Percentiles rank a stretch among this genome's conserved stretches.
Conservation (phyloP, 92 coral and sea anemone species). For the Epizoanthus ramosus region DNA sequence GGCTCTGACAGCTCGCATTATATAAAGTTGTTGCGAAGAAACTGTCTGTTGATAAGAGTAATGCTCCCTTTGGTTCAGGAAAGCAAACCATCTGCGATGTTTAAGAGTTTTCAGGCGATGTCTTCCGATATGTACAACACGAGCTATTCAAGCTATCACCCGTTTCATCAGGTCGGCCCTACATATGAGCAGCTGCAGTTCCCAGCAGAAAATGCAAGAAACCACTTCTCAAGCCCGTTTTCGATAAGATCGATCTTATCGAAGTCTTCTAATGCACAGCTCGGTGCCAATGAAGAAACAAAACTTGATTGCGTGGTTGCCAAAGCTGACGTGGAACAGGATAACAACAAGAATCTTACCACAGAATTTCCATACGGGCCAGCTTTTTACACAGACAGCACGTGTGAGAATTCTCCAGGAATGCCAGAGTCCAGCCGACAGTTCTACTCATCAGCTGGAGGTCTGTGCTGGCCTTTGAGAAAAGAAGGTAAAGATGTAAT, state of each 20-base stretch:
- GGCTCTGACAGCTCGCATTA: neutral
- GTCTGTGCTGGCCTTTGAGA: conserved; percentile 1
- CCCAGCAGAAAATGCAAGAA: conserved; percentile 10
- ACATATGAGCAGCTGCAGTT: conserved; percentile 3
- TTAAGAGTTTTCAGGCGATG: conserved; percentile 1
- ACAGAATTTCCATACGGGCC: neutral
- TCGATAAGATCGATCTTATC: conserved; percentile 44
- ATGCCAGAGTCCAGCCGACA: neutral
- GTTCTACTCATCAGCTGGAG: neutral
- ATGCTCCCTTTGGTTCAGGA: too few relatives aligned
- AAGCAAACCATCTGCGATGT: neutral
- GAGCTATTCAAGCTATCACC: neutral
- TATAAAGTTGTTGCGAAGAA: too few relatives aligned
- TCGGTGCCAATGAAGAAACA: neutral
- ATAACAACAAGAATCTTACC: neutral
- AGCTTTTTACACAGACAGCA: neutral
- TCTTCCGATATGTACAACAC: conserved; percentile 30
- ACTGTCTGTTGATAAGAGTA: too few relatives aligned
- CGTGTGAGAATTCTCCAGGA: neutral
- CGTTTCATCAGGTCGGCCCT: conserved; percentile 9
- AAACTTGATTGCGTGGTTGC: neutral
- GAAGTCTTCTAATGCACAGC: conserved; percentile 15
- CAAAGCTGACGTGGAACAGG: neutral
- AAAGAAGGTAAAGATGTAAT: conserved; percentile 15
- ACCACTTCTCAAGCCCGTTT: conserved; percentile 18